These are phyloP conservation scores for Apotomis turbidana DNA, from an alignment of 2,888 invertebrate species.

Conservation along the genomic window DNA sequence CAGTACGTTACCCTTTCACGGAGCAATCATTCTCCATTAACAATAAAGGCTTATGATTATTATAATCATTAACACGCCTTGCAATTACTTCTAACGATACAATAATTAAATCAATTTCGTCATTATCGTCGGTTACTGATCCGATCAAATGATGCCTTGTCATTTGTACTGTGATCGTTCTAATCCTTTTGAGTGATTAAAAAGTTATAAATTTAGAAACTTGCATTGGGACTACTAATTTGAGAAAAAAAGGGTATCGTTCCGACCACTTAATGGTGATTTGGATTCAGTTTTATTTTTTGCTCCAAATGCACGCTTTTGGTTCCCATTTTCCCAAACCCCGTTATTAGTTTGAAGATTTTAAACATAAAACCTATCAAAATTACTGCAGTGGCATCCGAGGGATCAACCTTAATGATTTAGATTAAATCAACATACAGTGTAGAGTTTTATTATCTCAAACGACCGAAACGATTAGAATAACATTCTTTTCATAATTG, in stretches of 20 bases:
- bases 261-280: conserved; percentile 38
- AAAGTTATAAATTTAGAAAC: conserved; percentile 33
- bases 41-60: conserved; percentile 39
- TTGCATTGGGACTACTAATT: conserved; percentile 28
- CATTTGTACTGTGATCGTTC: conserved; percentile 39
- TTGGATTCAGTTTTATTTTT: conserved; percentile 32
- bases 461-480: conserved; percentile 5
- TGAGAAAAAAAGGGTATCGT: conserved; percentile 27
- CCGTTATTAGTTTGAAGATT: conserved; percentile 33
- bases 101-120: conserved; percentile 52
- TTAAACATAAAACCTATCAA: conserved; percentile 34
- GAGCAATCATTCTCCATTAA: conserved; percentile 40
- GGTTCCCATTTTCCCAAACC: conserved; percentile 14
- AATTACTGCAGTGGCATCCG: conserved; percentile 24
- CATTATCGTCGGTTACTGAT: conserved; percentile 52
- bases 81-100: conserved; percentile 40
- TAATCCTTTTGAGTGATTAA: conserved; percentile 43
- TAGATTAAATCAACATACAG: conserved; percentile 21
- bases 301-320: conserved; percentile 22
- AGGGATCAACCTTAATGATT: conserved; percentile 26
- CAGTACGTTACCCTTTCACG: conserved; percentile 36
- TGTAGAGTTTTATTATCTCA: conserved; percentile 5
- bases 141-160: conserved; percentile 59
- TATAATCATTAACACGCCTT: conserved; percentile 38
- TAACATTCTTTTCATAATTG: conserved; percentile 4